Percentiles rank a stretch among this genome's conserved stretches.
These are phyloP conservation scores for Caenorhabditis panamensis DNA, from an alignment of 2,888 invertebrate genomes.

Conservation along the genomic window DNA sequence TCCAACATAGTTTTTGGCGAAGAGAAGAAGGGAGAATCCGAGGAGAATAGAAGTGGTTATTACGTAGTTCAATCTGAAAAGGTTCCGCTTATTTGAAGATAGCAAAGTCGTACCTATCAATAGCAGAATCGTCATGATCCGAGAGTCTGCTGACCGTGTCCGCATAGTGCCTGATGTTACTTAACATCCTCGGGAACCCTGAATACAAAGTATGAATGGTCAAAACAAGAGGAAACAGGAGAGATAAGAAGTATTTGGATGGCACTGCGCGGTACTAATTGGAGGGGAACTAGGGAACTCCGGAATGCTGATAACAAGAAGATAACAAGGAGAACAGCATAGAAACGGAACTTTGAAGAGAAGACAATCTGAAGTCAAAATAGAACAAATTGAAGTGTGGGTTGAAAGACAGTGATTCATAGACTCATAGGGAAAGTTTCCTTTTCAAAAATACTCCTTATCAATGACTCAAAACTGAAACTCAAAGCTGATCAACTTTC, in stretches of 20 bases:
- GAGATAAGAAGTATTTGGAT: constrained; percentile 15
- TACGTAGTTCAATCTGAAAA: constrained; percentile 64
- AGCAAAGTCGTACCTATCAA: constrained; percentile 33
- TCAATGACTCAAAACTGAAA: neutral
- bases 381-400: too few relatives aligned
- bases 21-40: constrained; percentile 56
- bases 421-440: too few relatives aligned
- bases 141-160: constrained; percentile 28
- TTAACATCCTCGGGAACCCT: constrained; percentile 72
- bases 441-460: neutral
- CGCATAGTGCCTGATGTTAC: constrained; percentile 19
- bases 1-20: constrained; percentile 82
- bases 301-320: neutral
- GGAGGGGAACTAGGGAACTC: neutral
- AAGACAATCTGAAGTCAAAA: too few relatives aligned
- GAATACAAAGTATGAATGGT: constrained; percentile 1
- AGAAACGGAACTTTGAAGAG: neutral
- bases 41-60: constrained; percentile 50
- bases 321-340: neutral
- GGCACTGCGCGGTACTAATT: constrained; percentile 20
- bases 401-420: too few relatives aligned
- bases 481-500: too few relatives aligned
- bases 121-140: constrained; percentile 62
- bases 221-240: neutral
- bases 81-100: neutral